Base-by-base conservation (phyloP, 2,888 invertebrate genomes). In the Xestoiulus laeticollis region DNA sequence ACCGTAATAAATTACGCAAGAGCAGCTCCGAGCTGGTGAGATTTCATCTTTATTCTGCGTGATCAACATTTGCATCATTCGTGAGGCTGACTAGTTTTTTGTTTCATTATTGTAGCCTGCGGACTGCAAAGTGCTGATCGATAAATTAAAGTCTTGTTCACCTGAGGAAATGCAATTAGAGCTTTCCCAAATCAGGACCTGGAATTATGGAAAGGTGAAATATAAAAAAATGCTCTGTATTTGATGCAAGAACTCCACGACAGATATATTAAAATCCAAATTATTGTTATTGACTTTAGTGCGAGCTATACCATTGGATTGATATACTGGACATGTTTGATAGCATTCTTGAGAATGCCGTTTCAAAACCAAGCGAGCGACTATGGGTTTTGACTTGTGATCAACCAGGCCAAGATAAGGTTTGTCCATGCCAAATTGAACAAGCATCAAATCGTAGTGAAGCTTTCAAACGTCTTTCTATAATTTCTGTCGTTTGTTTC, bases 241-340 rank as follows among this genome's bases (percentile, higher is more conserved):
- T 22, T 19, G 3, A 82, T 19, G 14, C 22, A 32, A 19, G n/a
- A n/a, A n/a, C n/a, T n/a, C n/a, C n/a, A n/a, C n/a, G n/a, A n/a
- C n/a, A n/a, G 78, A 10, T 84, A 84, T 48, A 33, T n/a, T 85
- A 26, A 82, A 84, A 33, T 86, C 44, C 30, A 82, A 87, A 53
- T 88, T 83, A 16, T 48, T 89, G 22, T 85, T 19, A 19, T 48
- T 33, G 83, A 53, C 30, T 88, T 82, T 90, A 93, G 93, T 96
- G 96, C 92, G 96, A 97, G 92, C 92, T 97, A 26, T 95, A 95
- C 91, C 96, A 96, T 92, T 97, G 96, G 96, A 95, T 96, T 89
- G 96, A 96, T 92, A 95, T 96, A 30, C 92, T 96, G 88, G 96
- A 96, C 92, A 94, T 95, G 83, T 95, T 95, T 91, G 95, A 95